These are phyloP conservation scores for Papilio dardanus DNA, from an alignment of 1,140 invertebrate species.

Conservation along the genomic window DNA sequence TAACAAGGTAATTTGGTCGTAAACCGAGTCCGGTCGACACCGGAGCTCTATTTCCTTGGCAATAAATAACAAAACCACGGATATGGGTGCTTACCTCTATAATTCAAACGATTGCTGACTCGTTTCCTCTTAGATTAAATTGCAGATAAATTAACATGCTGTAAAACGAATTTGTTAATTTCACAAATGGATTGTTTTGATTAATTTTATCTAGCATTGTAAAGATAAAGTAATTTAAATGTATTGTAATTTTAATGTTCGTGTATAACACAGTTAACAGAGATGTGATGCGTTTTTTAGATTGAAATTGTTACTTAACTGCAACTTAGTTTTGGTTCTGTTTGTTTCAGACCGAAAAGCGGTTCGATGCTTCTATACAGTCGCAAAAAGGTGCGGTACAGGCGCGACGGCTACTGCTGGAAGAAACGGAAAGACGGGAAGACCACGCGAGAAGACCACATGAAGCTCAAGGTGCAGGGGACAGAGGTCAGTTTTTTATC, in stretches of 20 bases:
- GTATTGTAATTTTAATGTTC: too few relatives aligned
- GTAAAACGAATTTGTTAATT: conserved; percentile 11
- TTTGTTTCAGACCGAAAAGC: conserved; percentile 92
- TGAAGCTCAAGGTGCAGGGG: conserved; percentile 99
- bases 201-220: background rate
- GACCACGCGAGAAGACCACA: conserved; percentile 98
- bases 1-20: conserved; percentile 23
- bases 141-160: conserved; percentile 9
- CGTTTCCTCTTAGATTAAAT: conserved; percentile 26
- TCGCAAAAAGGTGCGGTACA: conserved; percentile 97
- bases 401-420: conserved; percentile 99
- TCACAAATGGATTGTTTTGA: background rate
- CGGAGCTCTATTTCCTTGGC: conserved; percentile 13
- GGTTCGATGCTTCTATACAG: conserved; percentile 98
- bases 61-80: conserved; percentile 27
- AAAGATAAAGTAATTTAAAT: too few relatives aligned
- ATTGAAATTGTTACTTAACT: too few relatives aligned
- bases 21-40: background rate
- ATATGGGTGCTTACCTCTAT: conserved; percentile 28
- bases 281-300: too few relatives aligned
- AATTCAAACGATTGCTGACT: conserved; percentile 34
- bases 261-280: too few relatives aligned
- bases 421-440: conserved; percentile 99
- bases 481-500: conserved; percentile 88
- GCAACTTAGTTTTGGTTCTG: conserved; percentile 41